phyloP scores from a whole-genome alignment of 2,797 vertebrate genomes.

The Cryptoprocta ferox region DNA sequence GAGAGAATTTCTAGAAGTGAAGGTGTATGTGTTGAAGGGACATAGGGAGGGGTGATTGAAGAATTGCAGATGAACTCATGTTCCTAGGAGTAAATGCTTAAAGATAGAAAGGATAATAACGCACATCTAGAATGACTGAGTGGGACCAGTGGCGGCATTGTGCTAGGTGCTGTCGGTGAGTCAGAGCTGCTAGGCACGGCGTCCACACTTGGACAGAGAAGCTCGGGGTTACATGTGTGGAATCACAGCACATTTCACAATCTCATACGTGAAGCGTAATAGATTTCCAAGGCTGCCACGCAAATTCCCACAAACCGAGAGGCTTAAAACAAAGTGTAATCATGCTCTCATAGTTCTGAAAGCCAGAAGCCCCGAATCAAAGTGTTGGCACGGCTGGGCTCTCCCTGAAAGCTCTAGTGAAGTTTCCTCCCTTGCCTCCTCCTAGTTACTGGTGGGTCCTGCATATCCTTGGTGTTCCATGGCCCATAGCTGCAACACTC shows the following conservation, averaged over 20 bases:
- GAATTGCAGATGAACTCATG: neutral
- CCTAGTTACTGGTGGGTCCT: neutral
- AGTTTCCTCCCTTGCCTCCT: neutral
- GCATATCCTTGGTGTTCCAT: no score
- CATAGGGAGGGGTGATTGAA: fast-evolving
- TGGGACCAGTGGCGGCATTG: fast-evolving
- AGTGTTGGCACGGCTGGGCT: fast-evolving
- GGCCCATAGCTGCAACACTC: neutral
- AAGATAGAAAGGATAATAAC: neutral
- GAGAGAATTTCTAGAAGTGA: neutral
- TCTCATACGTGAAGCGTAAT: neutral
- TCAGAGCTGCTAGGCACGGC: neutral
- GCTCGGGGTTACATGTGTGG: neutral
- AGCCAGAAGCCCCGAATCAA: neutral
- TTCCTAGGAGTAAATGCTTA: neutral
- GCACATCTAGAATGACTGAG: fast-evolving
- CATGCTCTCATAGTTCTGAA: neutral
- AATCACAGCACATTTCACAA: neutral
- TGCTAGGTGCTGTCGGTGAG: neutral
- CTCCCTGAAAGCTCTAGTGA: neutral
- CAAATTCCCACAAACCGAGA: neutral
- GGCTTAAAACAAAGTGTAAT: neutral
- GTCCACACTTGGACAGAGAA: fast-evolving
- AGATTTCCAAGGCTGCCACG: neutral
- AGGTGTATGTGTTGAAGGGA: neutral